Base-by-base conservation (phyloP, 2,888 invertebrate species). In the Rhaphigaster nebulosa region DNA sequence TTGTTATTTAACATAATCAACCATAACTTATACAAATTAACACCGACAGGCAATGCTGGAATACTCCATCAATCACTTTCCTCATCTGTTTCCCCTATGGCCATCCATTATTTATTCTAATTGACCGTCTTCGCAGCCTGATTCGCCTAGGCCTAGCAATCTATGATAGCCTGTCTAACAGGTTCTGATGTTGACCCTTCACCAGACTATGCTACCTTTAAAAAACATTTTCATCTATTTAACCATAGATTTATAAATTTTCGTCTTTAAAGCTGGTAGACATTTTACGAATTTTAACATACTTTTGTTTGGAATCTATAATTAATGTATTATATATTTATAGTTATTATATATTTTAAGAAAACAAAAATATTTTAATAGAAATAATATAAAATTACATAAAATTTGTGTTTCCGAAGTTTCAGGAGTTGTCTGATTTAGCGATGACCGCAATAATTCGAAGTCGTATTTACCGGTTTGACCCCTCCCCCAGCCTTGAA, bases 41-140 rank as follows among this genome's bases (percentile, higher is more conserved):
- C 34, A 38, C 1, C 38, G 20, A 38, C 34, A 20, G 70, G 20
- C 10, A 38, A 38, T 38, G 6, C 15, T 38, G 70, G 38, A 38
- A 34, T 20, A 20, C 34, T 34, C 34, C 20, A 76, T 76, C 70
- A 20, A 76, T 38, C 70, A 38, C 2, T 76, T 76, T 34, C 34
- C 20, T 38, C 34, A 23, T 38, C 34, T 26, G 20, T 38, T 76
- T 38, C 60, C 34, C 18, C 20, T 23, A 76, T 34, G 70, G 34
- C 70, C 34, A 76, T 76, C 70, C 23, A 38, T 76, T 76, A 76
- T 20, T 76, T 38, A 76, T 84, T 84, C 26, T 84, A 84, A 84
- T 84, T 18, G 84, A 45, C 84, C 3, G 45, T 84, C 84, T 84
- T 84, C 84, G 84, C 41, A 45, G 84, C n/a, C 45, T n/a, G 84